Evolutionary conservation across 2,888 invertebrate genomes (phyloP).

Genomic region (Teinopalpus imperialis): DNA sequence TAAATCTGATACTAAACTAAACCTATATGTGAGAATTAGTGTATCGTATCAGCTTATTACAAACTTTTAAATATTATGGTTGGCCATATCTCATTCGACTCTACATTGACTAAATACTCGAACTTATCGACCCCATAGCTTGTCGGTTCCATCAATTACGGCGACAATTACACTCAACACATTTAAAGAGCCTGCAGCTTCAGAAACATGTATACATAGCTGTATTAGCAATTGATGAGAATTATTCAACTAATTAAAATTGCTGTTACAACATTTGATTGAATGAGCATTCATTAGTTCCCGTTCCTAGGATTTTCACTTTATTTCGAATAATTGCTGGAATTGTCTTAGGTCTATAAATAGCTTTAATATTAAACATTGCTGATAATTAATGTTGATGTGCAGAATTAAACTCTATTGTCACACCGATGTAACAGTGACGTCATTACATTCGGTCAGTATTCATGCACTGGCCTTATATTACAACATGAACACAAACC

Average conservation of each 20-base stretch:
- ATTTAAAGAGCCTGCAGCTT: no score
- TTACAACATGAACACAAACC: no score
- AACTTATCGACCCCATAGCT: no score
- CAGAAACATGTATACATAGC: not conserved
- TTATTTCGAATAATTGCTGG: slow-evolving; percentile 5
- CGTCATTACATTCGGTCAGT: not conserved
- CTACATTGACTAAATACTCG: no score
- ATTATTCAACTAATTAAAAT: slow-evolving; percentile 10
- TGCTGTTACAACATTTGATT: slow-evolving; percentile 1
- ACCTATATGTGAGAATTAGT: no score
- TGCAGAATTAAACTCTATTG: slow-evolving; percentile 19
- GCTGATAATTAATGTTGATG: slow-evolving; percentile 17
- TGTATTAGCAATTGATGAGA: not conserved
- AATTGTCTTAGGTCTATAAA: slow-evolving; percentile 21
- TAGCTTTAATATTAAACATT: slow-evolving; percentile 19
- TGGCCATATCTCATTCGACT: no score
- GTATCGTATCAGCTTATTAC: no score
- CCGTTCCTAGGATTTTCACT: slow-evolving; percentile 13
- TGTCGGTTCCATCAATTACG: no score
- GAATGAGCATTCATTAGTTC: slow-evolving; percentile 1
- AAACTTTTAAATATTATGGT: no score
- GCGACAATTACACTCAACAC: no score
- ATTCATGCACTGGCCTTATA: slow-evolving; percentile 3
- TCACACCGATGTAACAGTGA: not conserved
- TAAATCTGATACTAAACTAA: no score